Percentiles rank a stretch among this genome's conserved stretches.
phyloP scores from a whole-genome alignment of 1,140 invertebrate genomes.

The Bombyx mandarina region DNA sequence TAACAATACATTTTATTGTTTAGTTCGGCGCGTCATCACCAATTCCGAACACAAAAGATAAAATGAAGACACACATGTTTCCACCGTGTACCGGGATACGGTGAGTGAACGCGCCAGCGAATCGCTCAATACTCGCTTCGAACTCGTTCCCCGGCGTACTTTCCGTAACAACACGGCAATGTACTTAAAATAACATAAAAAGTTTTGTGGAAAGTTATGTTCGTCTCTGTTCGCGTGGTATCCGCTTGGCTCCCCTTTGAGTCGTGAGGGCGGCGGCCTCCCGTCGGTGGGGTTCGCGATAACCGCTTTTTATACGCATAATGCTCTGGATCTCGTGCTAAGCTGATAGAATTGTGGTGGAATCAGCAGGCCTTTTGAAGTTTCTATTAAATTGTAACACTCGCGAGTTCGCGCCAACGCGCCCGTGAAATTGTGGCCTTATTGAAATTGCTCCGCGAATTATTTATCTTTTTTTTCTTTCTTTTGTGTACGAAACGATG shows the following conservation, averaged over 20 bases:
- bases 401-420: conserved; percentile 58
- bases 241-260: conserved; percentile 14
- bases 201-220: conserved; percentile 21
- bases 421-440: conserved; percentile 64
- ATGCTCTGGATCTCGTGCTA: conserved; percentile 61
- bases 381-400: conserved; percentile 67
- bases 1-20: background rate
- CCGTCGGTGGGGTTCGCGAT: conserved; percentile 30
- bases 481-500: background rate
- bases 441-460: conserved; percentile 52
- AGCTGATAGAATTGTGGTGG: conserved; percentile 68
- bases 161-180: conserved; percentile 21
- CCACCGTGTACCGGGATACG: background rate
- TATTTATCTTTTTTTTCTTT: conserved; percentile 36
- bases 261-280: conserved; percentile 8
- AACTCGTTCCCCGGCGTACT: conserved; percentile 5
- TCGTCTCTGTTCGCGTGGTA: conserved; percentile 20
- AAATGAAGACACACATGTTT: conserved; percentile 22
- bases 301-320: conserved; percentile 68
- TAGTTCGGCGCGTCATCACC: conserved; percentile 11
- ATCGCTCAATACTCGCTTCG: conserved; percentile 7
- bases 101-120: too few species aligned
- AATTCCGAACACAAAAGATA: conserved; percentile 14
- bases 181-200: conserved; percentile 27
- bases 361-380: conserved; percentile 66